A percentile compares a stretch with the other conserved stretches of the same genome.
phyloP scores from a whole-genome alignment of 2,113 vertebrate genomes.

The Pachyramphus minor region DNA sequence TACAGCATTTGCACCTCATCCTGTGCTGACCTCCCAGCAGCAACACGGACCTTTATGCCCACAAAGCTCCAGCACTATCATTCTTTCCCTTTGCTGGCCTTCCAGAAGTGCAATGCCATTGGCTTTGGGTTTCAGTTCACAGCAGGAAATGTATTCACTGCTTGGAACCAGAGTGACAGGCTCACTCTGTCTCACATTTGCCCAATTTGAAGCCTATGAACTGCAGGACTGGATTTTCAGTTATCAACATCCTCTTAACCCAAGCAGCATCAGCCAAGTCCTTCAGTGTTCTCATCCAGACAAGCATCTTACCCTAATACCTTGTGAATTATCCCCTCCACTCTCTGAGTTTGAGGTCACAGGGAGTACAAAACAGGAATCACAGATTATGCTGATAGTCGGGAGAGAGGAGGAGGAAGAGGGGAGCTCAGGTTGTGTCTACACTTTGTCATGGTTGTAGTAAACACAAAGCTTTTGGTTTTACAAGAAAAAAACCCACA shows the following conservation, averaged over 20 bases:
- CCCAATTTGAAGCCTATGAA: not conserved
- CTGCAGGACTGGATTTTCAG: not conserved
- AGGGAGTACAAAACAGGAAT: rapidly evolving
- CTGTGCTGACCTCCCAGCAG: not conserved
- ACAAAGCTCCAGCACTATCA: not conserved
- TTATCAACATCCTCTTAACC: not conserved
- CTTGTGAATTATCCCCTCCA: not conserved
- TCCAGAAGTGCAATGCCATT: not conserved
- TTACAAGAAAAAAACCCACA: not conserved
- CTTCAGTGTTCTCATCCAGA: not conserved
- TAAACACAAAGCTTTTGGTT: not conserved
- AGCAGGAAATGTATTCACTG: not conserved
- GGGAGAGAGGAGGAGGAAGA: not conserved
- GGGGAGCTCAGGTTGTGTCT: not conserved
- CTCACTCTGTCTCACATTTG: not conserved
- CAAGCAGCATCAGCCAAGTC: not conserved
- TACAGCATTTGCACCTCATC: not conserved
- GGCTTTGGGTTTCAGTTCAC: not conserved
- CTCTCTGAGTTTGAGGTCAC: not conserved
- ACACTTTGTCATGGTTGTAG: not conserved
- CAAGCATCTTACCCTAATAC: not conserved
- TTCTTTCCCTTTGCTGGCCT: not conserved
- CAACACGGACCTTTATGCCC: not conserved
- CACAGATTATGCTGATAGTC: not conserved
- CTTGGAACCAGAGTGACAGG: not conserved